Percentiles rank a stretch among this genome's conserved stretches.
phyloP scores from a whole-genome alignment of 2,797 vertebrate genomes.

The Ctenochaetus hawaiiensis region DNA sequence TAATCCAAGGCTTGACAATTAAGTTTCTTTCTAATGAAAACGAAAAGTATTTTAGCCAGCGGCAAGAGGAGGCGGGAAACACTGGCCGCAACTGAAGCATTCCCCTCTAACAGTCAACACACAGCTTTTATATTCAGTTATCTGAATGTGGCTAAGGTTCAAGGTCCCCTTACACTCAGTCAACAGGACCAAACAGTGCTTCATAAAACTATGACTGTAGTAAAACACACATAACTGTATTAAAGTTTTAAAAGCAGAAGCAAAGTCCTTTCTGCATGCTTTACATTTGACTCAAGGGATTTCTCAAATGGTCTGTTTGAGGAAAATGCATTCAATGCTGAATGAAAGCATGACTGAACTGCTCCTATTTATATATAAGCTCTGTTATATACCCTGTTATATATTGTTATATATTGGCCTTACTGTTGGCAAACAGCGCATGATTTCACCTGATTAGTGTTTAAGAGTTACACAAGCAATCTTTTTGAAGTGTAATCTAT shows the following conservation, averaged over 20 bases:
- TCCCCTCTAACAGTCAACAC: slow-evolving; percentile 25
- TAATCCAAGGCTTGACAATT: neutral
- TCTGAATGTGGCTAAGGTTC: slow-evolving; percentile 29
- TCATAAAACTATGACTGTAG: neutral
- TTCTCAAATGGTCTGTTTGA: neutral
- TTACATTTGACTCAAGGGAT: slow-evolving; percentile 24
- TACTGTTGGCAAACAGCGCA: slow-evolving; percentile 26
- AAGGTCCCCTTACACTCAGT: slow-evolving; percentile 15
- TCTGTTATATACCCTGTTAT: too few species aligned
- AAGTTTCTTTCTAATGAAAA: too few species aligned
- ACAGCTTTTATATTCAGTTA: neutral
- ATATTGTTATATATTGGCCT: neutral
- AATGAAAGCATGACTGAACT: slow-evolving; percentile 2
- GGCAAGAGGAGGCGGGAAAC: neutral
- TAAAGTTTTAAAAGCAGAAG: slow-evolving; percentile 43
- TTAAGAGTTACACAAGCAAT: neutral
- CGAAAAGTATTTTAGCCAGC: neutral
- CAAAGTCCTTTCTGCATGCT: slow-evolving; percentile 15
- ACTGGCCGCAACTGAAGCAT: neutral
- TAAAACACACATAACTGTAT: slow-evolving; percentile 8
- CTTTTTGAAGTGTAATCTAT: slow-evolving; percentile 41
- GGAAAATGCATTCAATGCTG: neutral
- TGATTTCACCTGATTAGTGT: slow-evolving; percentile 43
- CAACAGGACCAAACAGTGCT: slow-evolving; percentile 12
- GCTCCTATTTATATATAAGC: neutral